phyloP scores from a whole-genome alignment of 2,113 vertebrate species.

The Saguinus midas region DNA sequence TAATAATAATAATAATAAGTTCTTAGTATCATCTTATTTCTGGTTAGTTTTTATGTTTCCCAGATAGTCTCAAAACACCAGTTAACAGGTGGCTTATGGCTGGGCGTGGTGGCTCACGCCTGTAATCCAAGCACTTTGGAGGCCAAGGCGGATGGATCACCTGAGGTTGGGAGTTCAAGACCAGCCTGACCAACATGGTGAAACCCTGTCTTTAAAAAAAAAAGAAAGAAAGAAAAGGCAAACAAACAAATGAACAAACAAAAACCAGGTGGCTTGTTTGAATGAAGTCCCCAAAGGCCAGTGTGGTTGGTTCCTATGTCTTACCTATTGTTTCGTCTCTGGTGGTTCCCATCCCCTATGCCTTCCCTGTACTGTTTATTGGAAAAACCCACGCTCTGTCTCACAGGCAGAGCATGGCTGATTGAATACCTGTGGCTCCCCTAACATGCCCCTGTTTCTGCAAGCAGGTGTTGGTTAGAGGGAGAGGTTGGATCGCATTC shows the following conservation, averaged over 20 bases:
- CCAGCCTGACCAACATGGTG: no score
- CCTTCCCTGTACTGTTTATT: not conserved
- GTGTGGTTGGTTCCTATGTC: not conserved
- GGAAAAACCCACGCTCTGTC: not conserved
- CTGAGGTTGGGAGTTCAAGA: no score
- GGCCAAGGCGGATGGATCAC: no score
- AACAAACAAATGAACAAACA: no score
- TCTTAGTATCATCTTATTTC: not conserved
- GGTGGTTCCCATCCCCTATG: not conserved
- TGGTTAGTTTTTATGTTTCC: not conserved
- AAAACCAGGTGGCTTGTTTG: not conserved
- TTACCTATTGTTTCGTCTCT: not conserved
- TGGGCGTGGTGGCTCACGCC: not conserved
- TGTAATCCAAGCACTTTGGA: no score
- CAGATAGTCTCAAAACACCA: not conserved
- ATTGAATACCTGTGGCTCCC: not conserved
- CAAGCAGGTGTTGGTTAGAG: not conserved
- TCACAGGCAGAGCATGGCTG: not conserved
- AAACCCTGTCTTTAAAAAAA: no score
- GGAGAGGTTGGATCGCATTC: not conserved
- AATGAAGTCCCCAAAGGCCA: not conserved
- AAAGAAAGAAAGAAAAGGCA: no score
- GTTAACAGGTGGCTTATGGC: not conserved
- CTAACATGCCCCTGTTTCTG: not conserved
- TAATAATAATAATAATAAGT: not conserved